Percentiles rank a stretch among this genome's conserved stretches.
Conservation (phyloP, 1,140 invertebrate species). For the Aplysia californica region DNA sequence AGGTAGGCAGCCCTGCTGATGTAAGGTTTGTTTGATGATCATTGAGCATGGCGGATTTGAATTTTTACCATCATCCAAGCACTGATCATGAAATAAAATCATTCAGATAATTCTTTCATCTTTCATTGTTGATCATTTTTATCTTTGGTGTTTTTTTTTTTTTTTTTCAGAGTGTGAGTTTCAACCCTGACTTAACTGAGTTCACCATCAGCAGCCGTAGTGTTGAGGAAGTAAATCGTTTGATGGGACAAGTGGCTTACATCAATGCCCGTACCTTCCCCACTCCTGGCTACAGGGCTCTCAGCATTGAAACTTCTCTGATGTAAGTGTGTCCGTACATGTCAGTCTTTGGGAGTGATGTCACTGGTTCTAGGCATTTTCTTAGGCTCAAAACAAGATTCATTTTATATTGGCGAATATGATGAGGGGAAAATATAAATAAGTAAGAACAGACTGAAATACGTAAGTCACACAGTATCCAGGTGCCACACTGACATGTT, state of each 20-base stretch:
- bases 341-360: not conserved
- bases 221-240: slow-evolving; percentile 86
- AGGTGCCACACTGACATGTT: too few relatives aligned
- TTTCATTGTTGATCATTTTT: not conserved
- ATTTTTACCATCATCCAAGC: too few relatives aligned
- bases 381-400: too few relatives aligned
- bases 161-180: slow-evolving; percentile 72
- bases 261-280: slow-evolving; percentile 90
- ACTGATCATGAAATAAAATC: not conserved
- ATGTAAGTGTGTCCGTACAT: slow-evolving; percentile 43
- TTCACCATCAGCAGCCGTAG: slow-evolving; percentile 92
- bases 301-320: slow-evolving; percentile 69
- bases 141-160: too few relatives aligned
- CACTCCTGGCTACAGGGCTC: slow-evolving; percentile 89
- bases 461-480: not conserved
- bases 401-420: too few relatives aligned
- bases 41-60: too few relatives aligned
- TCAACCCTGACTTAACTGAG: slow-evolving; percentile 77
- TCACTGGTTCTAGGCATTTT: not conserved
- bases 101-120: not conserved
- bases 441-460: too few relatives aligned
- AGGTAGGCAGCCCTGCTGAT: too few relatives aligned
- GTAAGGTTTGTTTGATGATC: too few relatives aligned
- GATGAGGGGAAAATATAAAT: too few relatives aligned
- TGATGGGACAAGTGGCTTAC: slow-evolving; percentile 90